Evolutionary conservation across 2,797 vertebrate species (phyloP).

Genomic region (Eutrigla gurnardus): DNA sequence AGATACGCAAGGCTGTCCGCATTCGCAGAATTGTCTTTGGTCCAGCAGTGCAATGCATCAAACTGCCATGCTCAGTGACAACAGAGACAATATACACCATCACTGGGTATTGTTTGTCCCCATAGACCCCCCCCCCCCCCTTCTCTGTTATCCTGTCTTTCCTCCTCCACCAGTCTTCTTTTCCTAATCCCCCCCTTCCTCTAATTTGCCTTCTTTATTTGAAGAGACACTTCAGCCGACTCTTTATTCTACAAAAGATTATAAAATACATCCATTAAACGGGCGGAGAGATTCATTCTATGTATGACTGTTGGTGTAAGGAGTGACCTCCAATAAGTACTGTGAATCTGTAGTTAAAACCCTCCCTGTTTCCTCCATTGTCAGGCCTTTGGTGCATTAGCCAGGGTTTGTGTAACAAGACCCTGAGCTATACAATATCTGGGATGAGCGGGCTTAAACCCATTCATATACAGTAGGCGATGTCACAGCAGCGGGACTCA

Average conservation of each 20-base stretch:
- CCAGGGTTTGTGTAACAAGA: conserved; percentile 59
- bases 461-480: conserved; percentile 40
- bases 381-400: conserved; percentile 44
- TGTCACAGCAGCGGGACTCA: conserved; percentile 2
- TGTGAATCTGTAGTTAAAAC: conserved; percentile 36
- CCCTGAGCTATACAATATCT: conserved; percentile 59
- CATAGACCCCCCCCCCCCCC: conserved; percentile 6
- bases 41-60: conserved; percentile 69
- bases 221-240: background rate
- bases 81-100: conserved; percentile 61
- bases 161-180: conserved; percentile 1
- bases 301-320: background rate
- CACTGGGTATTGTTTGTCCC: conserved; percentile 54
- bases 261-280: background rate
- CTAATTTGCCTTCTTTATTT: background rate
- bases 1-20: conserved; percentile 61
- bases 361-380: conserved; percentile 22
- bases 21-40: conserved; percentile 67
- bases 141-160: conserved; percentile 3
- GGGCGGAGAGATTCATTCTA: background rate
- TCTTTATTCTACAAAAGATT: background rate
- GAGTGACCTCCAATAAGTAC: conserved; percentile 14
- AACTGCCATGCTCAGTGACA: conserved; percentile 55
- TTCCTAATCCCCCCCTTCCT: background rate
- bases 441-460: conserved; percentile 50